Percentiles rank a stretch among this genome's conserved stretches.
These are phyloP conservation scores for Branchinecta sandiegonensis DNA, from an alignment of 2,888 invertebrate genomes.

Conservation along the genomic window DNA sequence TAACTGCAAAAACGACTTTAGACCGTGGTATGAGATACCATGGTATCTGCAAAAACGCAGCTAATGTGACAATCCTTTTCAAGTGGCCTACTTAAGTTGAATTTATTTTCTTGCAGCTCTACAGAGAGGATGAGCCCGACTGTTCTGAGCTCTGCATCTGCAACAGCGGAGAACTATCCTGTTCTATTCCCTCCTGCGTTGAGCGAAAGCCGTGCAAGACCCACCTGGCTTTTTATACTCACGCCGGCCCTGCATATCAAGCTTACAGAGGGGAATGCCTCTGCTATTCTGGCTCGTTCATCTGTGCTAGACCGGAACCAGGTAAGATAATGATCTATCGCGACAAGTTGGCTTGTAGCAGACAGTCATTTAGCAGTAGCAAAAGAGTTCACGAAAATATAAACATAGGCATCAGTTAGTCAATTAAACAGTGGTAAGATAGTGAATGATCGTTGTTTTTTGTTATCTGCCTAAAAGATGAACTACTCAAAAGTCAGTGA, in stretches of 20 bases:
- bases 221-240: slow-evolving; percentile 73
- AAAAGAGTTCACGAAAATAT: too few species aligned
- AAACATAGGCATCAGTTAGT: too few species aligned
- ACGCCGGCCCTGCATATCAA: slow-evolving; percentile 76
- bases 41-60: too few species aligned
- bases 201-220: slow-evolving; percentile 73
- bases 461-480: too few species aligned
- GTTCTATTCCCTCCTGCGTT: slow-evolving; percentile 68
- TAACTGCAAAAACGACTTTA: too few species aligned
- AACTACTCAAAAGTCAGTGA: too few species aligned
- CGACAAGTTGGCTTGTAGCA: too few species aligned
- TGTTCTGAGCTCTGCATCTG: slow-evolving; percentile 83
- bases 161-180: slow-evolving; percentile 58
- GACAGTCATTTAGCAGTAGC: too few species aligned
- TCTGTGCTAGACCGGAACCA: slow-evolving; percentile 71
- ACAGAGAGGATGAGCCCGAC: slow-evolving; percentile 68
- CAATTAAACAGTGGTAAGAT: too few species aligned
- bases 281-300: slow-evolving; percentile 79
- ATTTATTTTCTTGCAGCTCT: slow-evolving; percentile 43
- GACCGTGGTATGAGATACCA: too few species aligned
- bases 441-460: too few species aligned
- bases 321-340: slow-evolving; percentile 36
- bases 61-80: too few species aligned
- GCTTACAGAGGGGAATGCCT: slow-evolving; percentile 75
- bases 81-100: not conserved